Conservation (phyloP, 2,888 invertebrate genomes). For the Phasia obesa region DNA sequence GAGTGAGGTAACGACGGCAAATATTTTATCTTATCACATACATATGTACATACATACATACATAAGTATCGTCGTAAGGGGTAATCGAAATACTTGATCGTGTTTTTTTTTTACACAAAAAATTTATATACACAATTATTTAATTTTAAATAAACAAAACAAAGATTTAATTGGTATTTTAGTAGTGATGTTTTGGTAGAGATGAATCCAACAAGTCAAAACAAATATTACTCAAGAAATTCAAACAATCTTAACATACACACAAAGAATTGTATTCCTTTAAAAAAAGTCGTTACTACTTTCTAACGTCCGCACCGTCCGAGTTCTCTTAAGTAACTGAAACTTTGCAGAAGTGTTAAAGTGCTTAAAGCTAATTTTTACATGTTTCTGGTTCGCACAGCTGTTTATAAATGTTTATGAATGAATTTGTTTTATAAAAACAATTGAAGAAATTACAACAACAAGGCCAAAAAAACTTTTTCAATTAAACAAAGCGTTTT, state of each 20-base stretch:
- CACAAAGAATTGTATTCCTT: neutral
- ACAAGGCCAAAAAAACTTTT: neutral
- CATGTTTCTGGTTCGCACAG: constrained; percentile 1
- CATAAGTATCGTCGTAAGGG: neutral
- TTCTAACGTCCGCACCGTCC: constrained; percentile 48
- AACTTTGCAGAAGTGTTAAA: constrained; percentile 52
- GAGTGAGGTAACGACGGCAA: neutral
- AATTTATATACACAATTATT: constrained; percentile 44
- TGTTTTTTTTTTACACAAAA: constrained; percentile 11
- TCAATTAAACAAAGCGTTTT: constrained; percentile 14
- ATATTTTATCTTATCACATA: constrained; percentile 14
- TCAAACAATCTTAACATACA: constrained; percentile 12
- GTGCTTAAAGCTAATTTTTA: neutral
- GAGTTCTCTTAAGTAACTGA: constrained; percentile 64
- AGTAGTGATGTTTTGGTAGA: neutral
- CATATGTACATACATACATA: no score
- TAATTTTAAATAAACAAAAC: constrained; percentile 55
- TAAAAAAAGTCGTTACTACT: neutral
- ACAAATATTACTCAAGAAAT: constrained; percentile 34
- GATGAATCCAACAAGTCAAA: constrained; percentile 33
- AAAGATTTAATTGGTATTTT: constrained; percentile 20
- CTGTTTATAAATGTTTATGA: constrained; percentile 33
- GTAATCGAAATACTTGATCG: neutral
- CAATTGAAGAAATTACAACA: neutral
- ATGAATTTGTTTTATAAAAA: constrained; percentile 47